These are phyloP conservation scores for Camptogramma bilineatum DNA, from an alignment of 2,888 invertebrate species.

Conservation along the genomic window DNA sequence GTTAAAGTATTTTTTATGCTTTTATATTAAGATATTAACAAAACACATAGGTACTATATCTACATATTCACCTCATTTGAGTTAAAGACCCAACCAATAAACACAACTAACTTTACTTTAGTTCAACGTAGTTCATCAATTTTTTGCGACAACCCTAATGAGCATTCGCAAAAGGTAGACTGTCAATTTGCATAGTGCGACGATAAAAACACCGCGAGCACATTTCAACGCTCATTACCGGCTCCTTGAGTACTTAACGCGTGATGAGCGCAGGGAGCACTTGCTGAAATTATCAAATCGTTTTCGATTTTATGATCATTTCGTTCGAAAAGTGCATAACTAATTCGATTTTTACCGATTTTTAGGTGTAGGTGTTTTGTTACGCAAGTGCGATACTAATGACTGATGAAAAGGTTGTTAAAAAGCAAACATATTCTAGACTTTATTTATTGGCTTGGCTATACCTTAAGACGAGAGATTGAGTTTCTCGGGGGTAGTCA, in stretches of 20 bases:
- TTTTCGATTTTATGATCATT: conserved; percentile 14
- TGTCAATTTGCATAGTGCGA: conserved; percentile 60
- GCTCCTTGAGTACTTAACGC: not conserved
- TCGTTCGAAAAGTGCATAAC: not conserved
- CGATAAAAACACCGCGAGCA: conserved; percentile 50
- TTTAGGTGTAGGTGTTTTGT: not conserved
- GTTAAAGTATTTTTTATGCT: too few relatives aligned
- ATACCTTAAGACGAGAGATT: too few relatives aligned
- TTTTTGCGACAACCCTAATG: conserved; percentile 39
- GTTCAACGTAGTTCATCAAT: not conserved
- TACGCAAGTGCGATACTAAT: not conserved
- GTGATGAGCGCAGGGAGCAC: not conserved
- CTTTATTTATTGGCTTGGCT: too few relatives aligned
- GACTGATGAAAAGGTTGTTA: too few relatives aligned
- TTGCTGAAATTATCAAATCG: conserved; percentile 15
- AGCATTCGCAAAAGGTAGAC: conserved; percentile 49
- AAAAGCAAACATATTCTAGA: too few relatives aligned
- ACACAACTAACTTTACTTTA: too few relatives aligned
- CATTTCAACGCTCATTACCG: conserved; percentile 46
- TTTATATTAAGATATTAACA: too few relatives aligned
- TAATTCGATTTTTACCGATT: not conserved
- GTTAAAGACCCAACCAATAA: too few relatives aligned
- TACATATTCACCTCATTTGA: too few relatives aligned
- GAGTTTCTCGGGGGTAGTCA: too few relatives aligned
- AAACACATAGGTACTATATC: too few relatives aligned